These are phyloP conservation scores for Laothoe populi DNA, from an alignment of 2,888 invertebrate species.

Conservation along the genomic window DNA sequence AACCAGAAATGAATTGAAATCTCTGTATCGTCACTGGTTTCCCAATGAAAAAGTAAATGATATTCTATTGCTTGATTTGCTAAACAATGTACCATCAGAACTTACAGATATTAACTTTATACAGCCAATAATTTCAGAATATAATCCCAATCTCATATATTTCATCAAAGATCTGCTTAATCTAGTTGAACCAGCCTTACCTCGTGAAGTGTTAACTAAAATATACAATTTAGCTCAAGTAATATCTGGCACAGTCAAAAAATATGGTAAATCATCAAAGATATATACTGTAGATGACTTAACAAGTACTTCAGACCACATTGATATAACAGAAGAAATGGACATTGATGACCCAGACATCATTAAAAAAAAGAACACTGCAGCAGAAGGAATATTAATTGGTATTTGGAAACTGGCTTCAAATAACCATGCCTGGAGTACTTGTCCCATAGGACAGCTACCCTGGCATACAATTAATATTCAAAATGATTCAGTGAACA, in stretches of 20 bases:
- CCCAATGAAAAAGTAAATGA: slow-evolving; percentile 62
- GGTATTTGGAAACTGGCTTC: slow-evolving; percentile 68
- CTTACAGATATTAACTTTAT: slow-evolving; percentile 64
- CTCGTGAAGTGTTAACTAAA: slow-evolving; percentile 50
- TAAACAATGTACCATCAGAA: slow-evolving; percentile 62
- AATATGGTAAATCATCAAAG: slow-evolving; percentile 49
- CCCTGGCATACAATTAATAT: slow-evolving; percentile 67
- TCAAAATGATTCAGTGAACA: slow-evolving; percentile 38
- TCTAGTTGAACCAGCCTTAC: slow-evolving; percentile 63
- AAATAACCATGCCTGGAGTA: slow-evolving; percentile 65
- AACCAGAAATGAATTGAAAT: slow-evolving; percentile 59
- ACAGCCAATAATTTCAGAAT: slow-evolving; percentile 67
- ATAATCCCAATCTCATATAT: slow-evolving; percentile 67
- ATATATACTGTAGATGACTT: slow-evolving; percentile 79
- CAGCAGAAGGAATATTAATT: slow-evolving; percentile 33
- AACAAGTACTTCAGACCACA: slow-evolving; percentile 34
- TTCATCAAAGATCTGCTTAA: slow-evolving; percentile 65
- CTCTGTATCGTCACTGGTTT: slow-evolving; percentile 70
- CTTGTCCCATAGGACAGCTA: slow-evolving; percentile 79
- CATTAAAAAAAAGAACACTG: slow-evolving; percentile 32
- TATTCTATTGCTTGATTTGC: slow-evolving; percentile 62
- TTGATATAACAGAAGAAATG: slow-evolving; percentile 37
- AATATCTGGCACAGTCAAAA: slow-evolving; percentile 56
- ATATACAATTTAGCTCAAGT: slow-evolving; percentile 64
- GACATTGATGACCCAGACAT: slow-evolving; percentile 30